Evolutionary conservation across 2,888 invertebrate species (phyloP).

Genomic region (Acanthoscelides obtectus): DNA sequence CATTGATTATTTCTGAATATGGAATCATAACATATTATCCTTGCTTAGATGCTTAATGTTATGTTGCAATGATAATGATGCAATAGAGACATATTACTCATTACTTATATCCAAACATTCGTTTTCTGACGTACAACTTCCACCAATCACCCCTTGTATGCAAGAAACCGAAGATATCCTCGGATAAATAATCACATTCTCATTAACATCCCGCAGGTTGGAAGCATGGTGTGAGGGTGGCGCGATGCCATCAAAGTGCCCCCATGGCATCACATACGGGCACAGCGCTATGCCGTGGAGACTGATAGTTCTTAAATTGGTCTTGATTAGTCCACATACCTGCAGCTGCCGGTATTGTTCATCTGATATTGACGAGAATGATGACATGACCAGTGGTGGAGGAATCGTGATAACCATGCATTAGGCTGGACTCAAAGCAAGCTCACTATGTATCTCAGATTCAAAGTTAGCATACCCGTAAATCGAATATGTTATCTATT

Average conservation of each 20-base stretch:
- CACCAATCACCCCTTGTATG: not conserved
- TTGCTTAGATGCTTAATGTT: too few relatives aligned
- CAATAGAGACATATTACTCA: too few relatives aligned
- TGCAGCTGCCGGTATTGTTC: slow-evolving; percentile 41
- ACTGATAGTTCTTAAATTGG: slow-evolving; percentile 48
- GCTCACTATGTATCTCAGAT: too few relatives aligned
- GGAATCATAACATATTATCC: too few relatives aligned
- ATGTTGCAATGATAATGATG: too few relatives aligned
- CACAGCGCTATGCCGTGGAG: slow-evolving; percentile 36
- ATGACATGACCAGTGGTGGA: slow-evolving; percentile 4
- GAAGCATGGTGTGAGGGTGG: not conserved
- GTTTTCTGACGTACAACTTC: too few relatives aligned
- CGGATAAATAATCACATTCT: not conserved
- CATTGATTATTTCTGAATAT: too few relatives aligned
- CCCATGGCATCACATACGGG: slow-evolving; percentile 38
- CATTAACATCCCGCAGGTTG: not conserved
- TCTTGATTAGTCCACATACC: slow-evolving; percentile 48
- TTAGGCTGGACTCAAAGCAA: too few relatives aligned
- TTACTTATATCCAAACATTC: too few relatives aligned
- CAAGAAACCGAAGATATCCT: not conserved
- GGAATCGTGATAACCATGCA: slow-evolving; percentile 15
- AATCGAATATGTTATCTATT: too few relatives aligned
- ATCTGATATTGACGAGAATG: slow-evolving; percentile 9
- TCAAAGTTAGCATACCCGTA: too few relatives aligned
- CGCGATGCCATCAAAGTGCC: slow-evolving; percentile 39